These are phyloP conservation scores for Euschistus heros DNA, from an alignment of 1,140 invertebrate species.

Conservation along the genomic window DNA sequence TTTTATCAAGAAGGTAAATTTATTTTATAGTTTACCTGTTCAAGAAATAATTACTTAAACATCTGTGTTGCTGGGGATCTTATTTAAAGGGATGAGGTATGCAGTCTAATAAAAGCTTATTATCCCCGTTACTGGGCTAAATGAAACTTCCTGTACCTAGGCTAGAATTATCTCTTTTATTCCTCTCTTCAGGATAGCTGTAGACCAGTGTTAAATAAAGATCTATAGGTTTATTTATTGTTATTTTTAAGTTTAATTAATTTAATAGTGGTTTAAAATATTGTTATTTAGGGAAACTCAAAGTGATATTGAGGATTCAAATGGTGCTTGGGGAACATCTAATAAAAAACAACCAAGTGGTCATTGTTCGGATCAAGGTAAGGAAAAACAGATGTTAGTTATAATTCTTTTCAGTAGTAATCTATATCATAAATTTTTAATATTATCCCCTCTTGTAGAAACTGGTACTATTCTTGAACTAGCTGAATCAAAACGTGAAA, in stretches of 20 bases:
- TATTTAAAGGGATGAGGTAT: constrained; percentile 9
- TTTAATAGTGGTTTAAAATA: not conserved
- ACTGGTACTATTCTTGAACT: not conserved
- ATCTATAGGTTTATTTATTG: not conserved
- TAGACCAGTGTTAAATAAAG: not conserved
- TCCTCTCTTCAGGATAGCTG: too few species aligned
- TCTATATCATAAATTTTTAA: not conserved
- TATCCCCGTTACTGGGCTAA: constrained; percentile 9
- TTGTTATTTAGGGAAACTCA: constrained; percentile 20
- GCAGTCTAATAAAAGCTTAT: constrained; percentile 15
- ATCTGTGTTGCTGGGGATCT: not conserved
- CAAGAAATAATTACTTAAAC: too few species aligned
- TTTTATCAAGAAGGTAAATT: not conserved
- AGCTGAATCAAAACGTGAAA: constrained; percentile 1
- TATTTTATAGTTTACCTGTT: too few species aligned
- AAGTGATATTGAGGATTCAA: constrained; percentile 24
- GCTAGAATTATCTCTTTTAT: too few species aligned
- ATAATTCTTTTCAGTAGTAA: not conserved
- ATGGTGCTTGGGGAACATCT: constrained; percentile 24
- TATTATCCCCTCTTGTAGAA: not conserved
- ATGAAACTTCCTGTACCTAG: constrained; percentile 4
- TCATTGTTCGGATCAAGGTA: constrained; percentile 20
- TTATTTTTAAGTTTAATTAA: not conserved
- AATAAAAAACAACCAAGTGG: constrained; percentile 17
- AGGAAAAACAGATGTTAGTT: not conserved